Base-by-base conservation (phyloP, 1,140 invertebrate genomes). In the Phocides pigmalion region DNA sequence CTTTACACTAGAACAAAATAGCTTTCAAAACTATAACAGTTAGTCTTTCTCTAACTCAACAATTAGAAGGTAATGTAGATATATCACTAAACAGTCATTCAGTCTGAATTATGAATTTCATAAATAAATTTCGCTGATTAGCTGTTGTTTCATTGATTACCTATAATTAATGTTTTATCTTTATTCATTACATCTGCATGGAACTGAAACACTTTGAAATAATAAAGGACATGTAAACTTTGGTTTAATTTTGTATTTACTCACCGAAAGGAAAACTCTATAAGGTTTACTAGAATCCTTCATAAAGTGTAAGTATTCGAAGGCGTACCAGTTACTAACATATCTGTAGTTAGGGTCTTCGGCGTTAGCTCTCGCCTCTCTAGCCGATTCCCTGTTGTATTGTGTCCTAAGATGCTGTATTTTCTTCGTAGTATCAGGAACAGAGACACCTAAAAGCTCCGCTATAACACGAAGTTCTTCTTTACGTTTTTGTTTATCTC, bases 321-420 rank as follows among this genome's bases (percentile, higher is more conserved):
- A 91, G 5, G 87, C 89, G 62, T 91, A 91, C 89, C 89, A 91
- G 65, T 91, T 91, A 62, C 87, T 91, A 35, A 89, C 70, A 68
- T 89, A 91, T 73, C 78, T 76, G 49, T 89, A 84, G 49, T 83
- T 81, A 2, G 85, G 85, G 9, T 84, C 87, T 44, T 91, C 84
- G 2, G 76, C 70, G 39, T 79, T 79, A 9, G 80, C 83, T 6
- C 86, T 70, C 2, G 75, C 73, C 72, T 89, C 87, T 12, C 84
- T 72, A 3, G 84, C 84, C 1, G 81, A 80, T 64, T 89, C 87
- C 56, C 89, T 81, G 54, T 91, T 91, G 59, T 91, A 91, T 46
- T 91, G 89, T 4, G 89, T 91, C 9, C 89, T 70, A 17, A 91
- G 75, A 72, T 91, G 89, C 56, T 91, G 89, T 59, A 91, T 89